A percentile compares a stretch with the other conserved stretches of the same genome.
Evolutionary conservation across 2,797 vertebrate species (phyloP).

Genomic region (Malurus splendens): DNA sequence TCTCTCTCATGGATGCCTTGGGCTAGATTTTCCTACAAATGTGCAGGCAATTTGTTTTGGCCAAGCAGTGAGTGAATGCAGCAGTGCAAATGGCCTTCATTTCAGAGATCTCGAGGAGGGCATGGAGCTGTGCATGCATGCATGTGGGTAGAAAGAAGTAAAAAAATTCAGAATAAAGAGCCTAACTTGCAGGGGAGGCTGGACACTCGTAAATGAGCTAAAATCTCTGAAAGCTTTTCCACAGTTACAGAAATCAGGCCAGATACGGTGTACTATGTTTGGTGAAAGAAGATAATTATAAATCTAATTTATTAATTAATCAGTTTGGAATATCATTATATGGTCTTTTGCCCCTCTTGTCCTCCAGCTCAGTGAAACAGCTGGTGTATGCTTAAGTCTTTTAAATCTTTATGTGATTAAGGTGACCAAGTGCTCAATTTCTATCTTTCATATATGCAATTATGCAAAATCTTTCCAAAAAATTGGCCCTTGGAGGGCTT

Average conservation of each 20-base stretch:
- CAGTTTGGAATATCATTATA: not conserved
- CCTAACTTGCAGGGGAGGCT: not conserved
- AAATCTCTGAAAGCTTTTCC: not conserved
- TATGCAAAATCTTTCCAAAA: not conserved
- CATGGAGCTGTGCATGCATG: not conserved
- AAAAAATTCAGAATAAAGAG: not conserved
- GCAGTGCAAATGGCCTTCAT: not conserved
- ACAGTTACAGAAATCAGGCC: not conserved
- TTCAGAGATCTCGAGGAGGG: not conserved
- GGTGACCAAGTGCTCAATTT: constrained; percentile 21
- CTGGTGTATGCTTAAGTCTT: not conserved
- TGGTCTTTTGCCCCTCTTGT: not conserved
- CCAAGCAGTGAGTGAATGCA: not conserved
- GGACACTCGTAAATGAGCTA: not conserved
- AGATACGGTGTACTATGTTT: not conserved
- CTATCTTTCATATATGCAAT: not conserved
- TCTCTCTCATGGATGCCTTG: not conserved
- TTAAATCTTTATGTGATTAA: constrained; percentile 6
- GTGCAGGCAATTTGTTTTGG: not conserved
- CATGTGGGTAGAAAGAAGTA: not conserved
- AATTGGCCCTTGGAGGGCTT: not conserved
- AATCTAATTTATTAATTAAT: not conserved
- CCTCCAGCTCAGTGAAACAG: not conserved
- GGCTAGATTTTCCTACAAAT: constrained; percentile 14
- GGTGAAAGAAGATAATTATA: not conserved